These are phyloP conservation scores for Diglossa cyanea DNA, from an alignment of 2,797 vertebrate species.

Conservation along the genomic window DNA sequence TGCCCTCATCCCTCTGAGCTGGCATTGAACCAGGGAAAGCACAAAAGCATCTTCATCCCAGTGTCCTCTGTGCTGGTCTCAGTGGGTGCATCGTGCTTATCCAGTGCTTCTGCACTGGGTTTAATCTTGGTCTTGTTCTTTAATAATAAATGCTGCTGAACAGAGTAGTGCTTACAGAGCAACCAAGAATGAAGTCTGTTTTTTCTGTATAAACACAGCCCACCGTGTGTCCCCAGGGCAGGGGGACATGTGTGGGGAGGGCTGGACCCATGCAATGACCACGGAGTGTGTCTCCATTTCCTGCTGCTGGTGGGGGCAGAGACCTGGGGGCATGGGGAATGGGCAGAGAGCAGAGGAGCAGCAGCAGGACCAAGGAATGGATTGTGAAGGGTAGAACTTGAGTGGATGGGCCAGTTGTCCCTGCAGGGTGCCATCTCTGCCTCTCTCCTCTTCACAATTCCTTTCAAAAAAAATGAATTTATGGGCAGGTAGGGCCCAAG, in stretches of 20 bases:
- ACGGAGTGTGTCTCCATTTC: neutral
- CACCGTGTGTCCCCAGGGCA: neutral
- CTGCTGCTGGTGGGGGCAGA: neutral
- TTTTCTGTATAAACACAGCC: neutral
- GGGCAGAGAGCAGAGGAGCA: neutral
- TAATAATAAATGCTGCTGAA: conserved; percentile 23
- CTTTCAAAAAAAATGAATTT: neutral
- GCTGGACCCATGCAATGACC: rapidly evolving
- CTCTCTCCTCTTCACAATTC: neutral
- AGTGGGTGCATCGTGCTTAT: neutral
- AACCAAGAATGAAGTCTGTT: neutral
- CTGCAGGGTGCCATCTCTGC: neutral
- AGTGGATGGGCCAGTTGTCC: neutral
- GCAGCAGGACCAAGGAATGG: neutral
- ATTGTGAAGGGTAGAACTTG: neutral
- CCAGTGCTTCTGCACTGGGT: neutral
- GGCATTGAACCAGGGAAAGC: neutral
- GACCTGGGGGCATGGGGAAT: neutral
- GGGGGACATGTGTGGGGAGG: neutral
- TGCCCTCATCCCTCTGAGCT: neutral
- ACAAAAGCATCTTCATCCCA: neutral
- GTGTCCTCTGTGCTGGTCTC: neutral
- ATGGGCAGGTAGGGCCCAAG: neutral
- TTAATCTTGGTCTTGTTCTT: conserved; percentile 2
- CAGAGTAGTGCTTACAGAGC: neutral